A percentile compares a stretch with the other conserved stretches of the same genome.
Evolutionary conservation across 2,888 invertebrate species (phyloP).

Genomic region (Patella ulyssiponensis): DNA sequence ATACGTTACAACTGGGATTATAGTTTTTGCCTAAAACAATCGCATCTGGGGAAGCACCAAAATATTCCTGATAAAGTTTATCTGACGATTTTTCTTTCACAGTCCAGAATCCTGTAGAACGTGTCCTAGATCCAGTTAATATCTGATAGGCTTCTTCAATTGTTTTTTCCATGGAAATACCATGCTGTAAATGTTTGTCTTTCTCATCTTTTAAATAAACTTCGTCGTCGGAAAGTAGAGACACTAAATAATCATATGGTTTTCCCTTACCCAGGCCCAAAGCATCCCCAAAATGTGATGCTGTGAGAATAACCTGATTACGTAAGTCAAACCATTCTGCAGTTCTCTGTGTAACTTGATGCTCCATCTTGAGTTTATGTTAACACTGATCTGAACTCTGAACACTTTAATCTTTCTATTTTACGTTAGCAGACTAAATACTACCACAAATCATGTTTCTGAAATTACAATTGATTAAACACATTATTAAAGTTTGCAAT

Average conservation of each 20-base stretch:
- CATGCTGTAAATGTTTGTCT: conserved; percentile 39
- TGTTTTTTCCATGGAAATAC: conserved; percentile 46
- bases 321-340: conserved; percentile 53
- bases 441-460: too few relatives aligned
- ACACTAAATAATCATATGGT: conserved; percentile 54
- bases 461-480: too few relatives aligned
- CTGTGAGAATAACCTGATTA: conserved; percentile 47
- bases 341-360: conserved; percentile 49
- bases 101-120: conserved; percentile 57
- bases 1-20: neutral
- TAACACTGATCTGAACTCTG: neutral
- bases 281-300: conserved; percentile 59
- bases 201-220: conserved; percentile 28
- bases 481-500: too few relatives aligned
- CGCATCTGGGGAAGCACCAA: conserved; percentile 59
- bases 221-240: conserved; percentile 34
- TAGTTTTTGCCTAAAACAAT: conserved; percentile 38
- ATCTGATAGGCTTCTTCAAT: conserved; percentile 56
- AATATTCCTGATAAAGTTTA: neutral
- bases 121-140: conserved; percentile 48
- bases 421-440: too few relatives aligned
- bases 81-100: conserved; percentile 32
- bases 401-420: neutral
- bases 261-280: conserved; percentile 56
- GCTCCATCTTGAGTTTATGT: conserved; percentile 41